Evolutionary conservation across 1,140 invertebrate genomes (phyloP).

Genomic region (Bombus soroeensis): DNA sequence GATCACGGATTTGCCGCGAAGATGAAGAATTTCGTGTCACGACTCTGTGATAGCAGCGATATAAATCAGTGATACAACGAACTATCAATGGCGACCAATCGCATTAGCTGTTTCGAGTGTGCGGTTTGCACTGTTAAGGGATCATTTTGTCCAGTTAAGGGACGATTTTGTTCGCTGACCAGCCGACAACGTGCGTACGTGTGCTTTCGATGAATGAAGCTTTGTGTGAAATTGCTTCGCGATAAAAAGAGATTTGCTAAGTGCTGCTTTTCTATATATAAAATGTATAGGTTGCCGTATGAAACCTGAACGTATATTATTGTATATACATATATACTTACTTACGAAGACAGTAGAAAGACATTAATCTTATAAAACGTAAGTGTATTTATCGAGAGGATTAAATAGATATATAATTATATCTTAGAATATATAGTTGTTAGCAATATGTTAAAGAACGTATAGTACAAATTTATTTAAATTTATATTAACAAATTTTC

Average conservation of each 20-base stretch:
- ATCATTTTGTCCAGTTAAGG: too few species aligned
- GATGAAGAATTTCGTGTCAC: conserved; percentile 14
- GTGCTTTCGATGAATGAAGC: background rate
- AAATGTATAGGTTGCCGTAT: too few species aligned
- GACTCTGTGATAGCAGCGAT: background rate
- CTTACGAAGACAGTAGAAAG: background rate
- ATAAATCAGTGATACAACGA: conserved; percentile 9
- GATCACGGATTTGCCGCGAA: background rate
- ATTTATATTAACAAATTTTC: too few species aligned
- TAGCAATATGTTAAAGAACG: too few species aligned
- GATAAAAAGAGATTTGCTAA: background rate
- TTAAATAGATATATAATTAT: background rate
- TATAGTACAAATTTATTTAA: too few species aligned
- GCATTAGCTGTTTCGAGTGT: background rate
- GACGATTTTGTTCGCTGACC: background rate
- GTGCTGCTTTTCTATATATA: background rate
- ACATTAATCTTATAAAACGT: background rate
- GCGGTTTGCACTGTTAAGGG: background rate
- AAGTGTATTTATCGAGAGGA: background rate
- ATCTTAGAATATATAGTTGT: background rate
- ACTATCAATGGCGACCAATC: background rate
- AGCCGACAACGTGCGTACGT: background rate
- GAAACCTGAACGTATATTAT: background rate
- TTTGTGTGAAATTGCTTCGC: background rate
- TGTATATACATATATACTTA: background rate